Evolutionary conservation across 2,888 invertebrate genomes (phyloP).

Genomic region (Cheilosia pagana): DNA sequence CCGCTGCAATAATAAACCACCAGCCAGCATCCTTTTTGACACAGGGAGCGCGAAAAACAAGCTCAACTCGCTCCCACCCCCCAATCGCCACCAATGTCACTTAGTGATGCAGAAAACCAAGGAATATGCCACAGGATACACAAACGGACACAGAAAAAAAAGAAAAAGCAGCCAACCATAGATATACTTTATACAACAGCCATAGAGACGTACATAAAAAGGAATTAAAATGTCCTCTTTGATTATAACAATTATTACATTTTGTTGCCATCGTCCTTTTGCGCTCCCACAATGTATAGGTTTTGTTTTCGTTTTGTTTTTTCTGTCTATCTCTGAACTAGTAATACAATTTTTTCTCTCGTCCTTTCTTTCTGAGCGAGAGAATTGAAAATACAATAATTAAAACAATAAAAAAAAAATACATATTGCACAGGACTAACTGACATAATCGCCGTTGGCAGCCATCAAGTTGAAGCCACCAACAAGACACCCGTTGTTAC

Average conservation of each 20-base stretch:
- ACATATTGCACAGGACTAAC: conserved; percentile 74
- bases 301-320: conserved; percentile 9
- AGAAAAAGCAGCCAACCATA: neutral
- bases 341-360: conserved; percentile 25
- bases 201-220: conserved; percentile 26
- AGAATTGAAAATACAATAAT: conserved; percentile 49
- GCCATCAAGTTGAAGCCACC: conserved; percentile 73
- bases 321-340: conserved; percentile 15
- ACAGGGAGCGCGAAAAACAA: conserved; percentile 27
- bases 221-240: conserved; percentile 71
- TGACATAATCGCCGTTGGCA: conserved; percentile 74
- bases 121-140: conserved; percentile 22
- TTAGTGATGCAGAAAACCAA: conserved; percentile 26
- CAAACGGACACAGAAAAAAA: neutral
- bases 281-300: neutral
- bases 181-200: neutral
- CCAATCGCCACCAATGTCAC: conserved; percentile 9
- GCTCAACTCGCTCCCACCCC: conserved; percentile 14
- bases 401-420: conserved; percentile 41
- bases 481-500: conserved; percentile 74
- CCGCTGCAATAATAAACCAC: conserved; percentile 23
- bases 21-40: conserved; percentile 53
- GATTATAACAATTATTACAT: conserved; percentile 68
- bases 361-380: conserved; percentile 17
- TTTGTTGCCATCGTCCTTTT: conserved; percentile 40